Conservation (phyloP, 2,797 vertebrate species). For the Cirrhinus molitorella region DNA sequence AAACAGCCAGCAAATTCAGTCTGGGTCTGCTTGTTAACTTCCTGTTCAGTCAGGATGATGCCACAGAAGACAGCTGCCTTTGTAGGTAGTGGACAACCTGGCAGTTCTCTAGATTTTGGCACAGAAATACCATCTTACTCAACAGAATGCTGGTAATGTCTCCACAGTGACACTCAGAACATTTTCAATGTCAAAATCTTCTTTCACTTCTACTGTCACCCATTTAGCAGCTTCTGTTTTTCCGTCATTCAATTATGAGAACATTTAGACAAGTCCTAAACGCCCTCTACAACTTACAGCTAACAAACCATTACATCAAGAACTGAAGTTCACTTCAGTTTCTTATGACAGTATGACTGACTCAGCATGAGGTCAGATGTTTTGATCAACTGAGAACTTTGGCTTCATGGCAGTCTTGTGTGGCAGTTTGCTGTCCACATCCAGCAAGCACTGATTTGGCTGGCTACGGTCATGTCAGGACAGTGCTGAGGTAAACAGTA, state of each 20-base stretch:
- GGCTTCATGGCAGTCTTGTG: slow-evolving; percentile 9
- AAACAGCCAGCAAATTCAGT: not conserved
- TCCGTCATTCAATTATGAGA: not conserved
- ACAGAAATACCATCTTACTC: not conserved
- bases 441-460: not conserved
- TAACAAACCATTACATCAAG: not conserved
- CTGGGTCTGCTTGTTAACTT: not conserved
- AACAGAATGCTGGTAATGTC: not conserved
- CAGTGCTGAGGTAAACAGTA: slow-evolving; percentile 50
- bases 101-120: not conserved
- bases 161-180: not conserved
- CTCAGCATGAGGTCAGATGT: not conserved
- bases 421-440: not conserved
- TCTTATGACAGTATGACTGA: not conserved
- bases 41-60: not conserved
- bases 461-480: not conserved
- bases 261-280: not conserved
- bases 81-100: not conserved
- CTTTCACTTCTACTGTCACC: not conserved
- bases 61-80: not conserved
- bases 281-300: not conserved
- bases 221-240: not conserved
- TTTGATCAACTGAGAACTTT: slow-evolving; percentile 8
- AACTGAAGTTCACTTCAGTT: not conserved
- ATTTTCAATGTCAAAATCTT: slow-evolving; percentile 19